Percentiles rank a stretch among this genome's conserved stretches.
Conservation (phyloP, 2,888 invertebrate species). For the Tipula vernalis region DNA sequence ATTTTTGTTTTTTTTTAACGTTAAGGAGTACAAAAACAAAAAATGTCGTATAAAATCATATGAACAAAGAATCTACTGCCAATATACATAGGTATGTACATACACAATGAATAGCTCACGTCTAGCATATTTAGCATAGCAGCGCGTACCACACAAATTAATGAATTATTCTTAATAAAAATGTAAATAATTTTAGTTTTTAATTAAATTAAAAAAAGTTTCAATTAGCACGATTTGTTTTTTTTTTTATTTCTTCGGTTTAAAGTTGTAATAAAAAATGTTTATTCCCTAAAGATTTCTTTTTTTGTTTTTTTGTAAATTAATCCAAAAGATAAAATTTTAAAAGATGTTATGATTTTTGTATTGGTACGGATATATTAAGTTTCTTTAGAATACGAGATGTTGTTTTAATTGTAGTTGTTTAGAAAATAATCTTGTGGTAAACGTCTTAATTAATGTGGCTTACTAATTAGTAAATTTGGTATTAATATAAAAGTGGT, state of each 20-base stretch:
- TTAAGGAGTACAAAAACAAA: background rate
- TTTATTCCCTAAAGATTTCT: background rate
- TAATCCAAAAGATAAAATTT: background rate
- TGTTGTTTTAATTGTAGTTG: background rate
- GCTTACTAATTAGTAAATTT: no score
- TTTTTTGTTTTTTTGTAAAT: background rate
- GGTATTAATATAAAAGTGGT: no score
- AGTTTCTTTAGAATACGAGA: background rate
- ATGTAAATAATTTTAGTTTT: background rate
- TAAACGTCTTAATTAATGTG: no score
- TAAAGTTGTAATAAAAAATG: background rate
- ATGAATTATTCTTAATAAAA: background rate
- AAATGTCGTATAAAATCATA: background rate
- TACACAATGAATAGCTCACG: background rate
- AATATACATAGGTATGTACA: background rate
- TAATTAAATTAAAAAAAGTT: background rate
- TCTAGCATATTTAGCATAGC: background rate
- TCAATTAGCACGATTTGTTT: background rate
- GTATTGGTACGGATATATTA: background rate
- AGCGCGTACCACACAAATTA: background rate
- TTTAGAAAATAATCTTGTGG: no score
- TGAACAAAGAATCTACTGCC: background rate
- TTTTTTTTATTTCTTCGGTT: background rate
- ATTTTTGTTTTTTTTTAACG: no score
- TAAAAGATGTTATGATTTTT: background rate